Evolutionary conservation across 2,797 vertebrate species (phyloP).

Genomic region (Malurus leucopterus): DNA sequence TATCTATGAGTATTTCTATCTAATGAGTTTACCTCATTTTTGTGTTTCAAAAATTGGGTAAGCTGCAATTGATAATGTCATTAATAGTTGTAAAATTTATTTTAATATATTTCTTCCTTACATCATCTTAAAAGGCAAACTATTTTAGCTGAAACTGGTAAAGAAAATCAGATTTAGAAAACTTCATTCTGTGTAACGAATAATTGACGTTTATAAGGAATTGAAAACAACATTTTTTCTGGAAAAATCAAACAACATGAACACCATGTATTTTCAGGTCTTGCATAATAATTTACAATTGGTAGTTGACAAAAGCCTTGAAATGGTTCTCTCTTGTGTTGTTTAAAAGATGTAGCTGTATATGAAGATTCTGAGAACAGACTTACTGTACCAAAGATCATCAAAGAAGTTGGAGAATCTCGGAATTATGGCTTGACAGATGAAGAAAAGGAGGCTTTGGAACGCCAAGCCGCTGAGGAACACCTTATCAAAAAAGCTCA

Average conservation of each 20-base stretch:
- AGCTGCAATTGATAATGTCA: not conserved
- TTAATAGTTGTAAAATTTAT: not conserved
- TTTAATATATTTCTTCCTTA: not conserved
- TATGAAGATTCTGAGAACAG: slow-evolving; percentile 73
- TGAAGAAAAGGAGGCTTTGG: slow-evolving; percentile 75
- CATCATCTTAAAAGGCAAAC: not conserved
- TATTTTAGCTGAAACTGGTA: not conserved
- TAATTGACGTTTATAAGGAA: not conserved
- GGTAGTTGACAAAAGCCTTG: not conserved
- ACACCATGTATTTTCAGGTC: not conserved
- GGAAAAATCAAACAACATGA: not conserved
- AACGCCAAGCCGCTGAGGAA: slow-evolving; percentile 70
- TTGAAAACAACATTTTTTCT: not conserved
- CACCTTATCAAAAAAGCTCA: slow-evolving; percentile 66
- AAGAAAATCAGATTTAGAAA: not conserved
- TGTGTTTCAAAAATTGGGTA: not conserved
- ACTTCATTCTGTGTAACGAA: not conserved
- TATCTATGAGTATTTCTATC: no score
- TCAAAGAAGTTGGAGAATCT: slow-evolving; percentile 76
- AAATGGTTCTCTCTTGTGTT: not conserved
- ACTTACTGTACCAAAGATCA: slow-evolving; percentile 75
- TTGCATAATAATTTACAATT: not conserved
- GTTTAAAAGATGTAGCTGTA: slow-evolving; percentile 75
- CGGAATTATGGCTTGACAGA: slow-evolving; percentile 81
- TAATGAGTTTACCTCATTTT: not conserved